These are phyloP conservation scores for Pyrrhosoma nymphula DNA, from an alignment of 2,888 invertebrate genomes.

Conservation along the genomic window DNA sequence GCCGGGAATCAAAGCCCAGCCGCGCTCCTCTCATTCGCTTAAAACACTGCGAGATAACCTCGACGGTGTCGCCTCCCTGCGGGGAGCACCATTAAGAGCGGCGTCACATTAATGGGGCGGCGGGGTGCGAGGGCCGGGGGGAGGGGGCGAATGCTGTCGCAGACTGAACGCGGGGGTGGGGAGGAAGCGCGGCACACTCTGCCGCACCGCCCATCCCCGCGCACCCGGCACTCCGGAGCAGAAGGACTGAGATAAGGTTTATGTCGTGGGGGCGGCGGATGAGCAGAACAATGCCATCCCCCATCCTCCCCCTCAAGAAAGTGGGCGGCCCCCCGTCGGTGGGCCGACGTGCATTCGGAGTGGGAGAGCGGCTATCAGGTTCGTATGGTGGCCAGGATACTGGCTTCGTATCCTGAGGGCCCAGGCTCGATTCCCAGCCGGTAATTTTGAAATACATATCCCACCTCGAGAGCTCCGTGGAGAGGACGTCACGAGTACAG, in stretches of 20 bases:
- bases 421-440: no score
- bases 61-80: background rate
- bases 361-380: no score
- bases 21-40: constrained; percentile 11
- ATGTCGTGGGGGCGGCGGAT: background rate
- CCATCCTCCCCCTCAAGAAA: background rate
- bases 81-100: background rate
- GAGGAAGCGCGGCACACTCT: background rate
- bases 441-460: no score
- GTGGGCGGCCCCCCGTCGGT: background rate
- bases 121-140: background rate
- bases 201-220: background rate
- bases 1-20: background rate
- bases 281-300: constrained; percentile 10
- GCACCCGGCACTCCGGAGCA: background rate
- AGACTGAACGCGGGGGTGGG: background rate
- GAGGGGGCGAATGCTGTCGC: background rate
- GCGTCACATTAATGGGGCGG: background rate
- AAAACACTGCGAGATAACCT: background rate
- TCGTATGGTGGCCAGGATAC: no score
- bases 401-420: no score
- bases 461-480: no score
- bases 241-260: background rate
- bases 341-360: no score
- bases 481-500: no score